A percentile compares a stretch with the other conserved stretches of the same genome.
Evolutionary conservation across 1,140 invertebrate species (phyloP).

Genomic region (Centruroides sculpturatus): DNA sequence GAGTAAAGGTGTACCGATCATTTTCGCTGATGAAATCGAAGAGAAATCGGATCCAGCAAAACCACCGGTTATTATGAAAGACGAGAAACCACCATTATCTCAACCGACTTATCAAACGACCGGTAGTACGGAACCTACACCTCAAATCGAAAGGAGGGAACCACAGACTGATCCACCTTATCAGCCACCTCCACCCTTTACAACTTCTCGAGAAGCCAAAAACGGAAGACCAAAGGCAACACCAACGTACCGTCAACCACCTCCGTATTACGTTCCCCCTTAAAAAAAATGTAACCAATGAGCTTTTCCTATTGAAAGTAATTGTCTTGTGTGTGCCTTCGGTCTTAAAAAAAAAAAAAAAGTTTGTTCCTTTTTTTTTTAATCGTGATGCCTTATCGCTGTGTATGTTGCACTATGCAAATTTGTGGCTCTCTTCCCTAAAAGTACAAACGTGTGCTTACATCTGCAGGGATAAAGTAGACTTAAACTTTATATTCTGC

Average conservation of each 20-base stretch:
- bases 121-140: conserved; percentile 3
- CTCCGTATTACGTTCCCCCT: conserved; percentile 15
- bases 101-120: conserved; percentile 33
- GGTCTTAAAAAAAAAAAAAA: too few species aligned
- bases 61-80: conserved; percentile 76
- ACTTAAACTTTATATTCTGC: too few species aligned
- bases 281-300: not conserved
- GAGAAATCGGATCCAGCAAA: conserved; percentile 70
- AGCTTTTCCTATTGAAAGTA: too few species aligned
- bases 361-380: too few species aligned
- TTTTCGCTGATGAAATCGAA: conserved; percentile 80
- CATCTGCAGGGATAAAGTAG: too few species aligned
- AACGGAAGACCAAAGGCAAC: conserved; percentile 9
- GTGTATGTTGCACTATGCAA: too few species aligned
- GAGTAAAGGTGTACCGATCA: conserved; percentile 81
- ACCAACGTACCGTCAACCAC: conserved; percentile 9
- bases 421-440: too few species aligned
- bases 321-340: too few species aligned
- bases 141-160: conserved; percentile 5
- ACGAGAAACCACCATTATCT: conserved; percentile 78
- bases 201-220: conserved; percentile 6
- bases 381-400: too few species aligned
- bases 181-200: conserved; percentile 12
- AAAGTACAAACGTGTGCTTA: too few species aligned
- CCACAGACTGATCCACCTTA: conserved; percentile 1